Percentiles rank a stretch among this genome's conserved stretches.
Evolutionary conservation across 2,113 vertebrate species (phyloP).

Genomic region (Oostethus manadensis): DNA sequence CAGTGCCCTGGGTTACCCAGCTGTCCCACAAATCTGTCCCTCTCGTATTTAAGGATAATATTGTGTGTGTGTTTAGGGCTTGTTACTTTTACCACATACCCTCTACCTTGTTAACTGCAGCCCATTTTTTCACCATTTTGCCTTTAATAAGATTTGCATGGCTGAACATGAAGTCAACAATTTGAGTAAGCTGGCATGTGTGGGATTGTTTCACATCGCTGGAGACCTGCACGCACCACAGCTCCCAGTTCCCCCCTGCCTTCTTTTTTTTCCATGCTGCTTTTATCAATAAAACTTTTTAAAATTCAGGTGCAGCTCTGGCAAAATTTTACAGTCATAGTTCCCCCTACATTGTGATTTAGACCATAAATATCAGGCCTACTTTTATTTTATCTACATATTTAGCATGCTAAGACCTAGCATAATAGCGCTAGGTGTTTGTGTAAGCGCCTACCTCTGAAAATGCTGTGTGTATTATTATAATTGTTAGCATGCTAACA

Average conservation of each 20-base stretch:
- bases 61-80: constrained; percentile 27
- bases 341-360: too few species aligned
- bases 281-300: constrained; percentile 2
- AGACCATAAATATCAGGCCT: too few species aligned
- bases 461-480: too few species aligned
- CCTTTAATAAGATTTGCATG: constrained; percentile 53
- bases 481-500: too few species aligned
- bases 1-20: constrained; percentile 31
- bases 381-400: too few species aligned
- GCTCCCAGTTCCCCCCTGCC: constrained; percentile 4
- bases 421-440: too few species aligned
- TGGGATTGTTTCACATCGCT: constrained; percentile 7
- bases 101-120: constrained; percentile 45
- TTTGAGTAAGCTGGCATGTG: constrained; percentile 22
- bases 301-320: background rate
- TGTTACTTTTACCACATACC: constrained; percentile 58
- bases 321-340: too few species aligned
- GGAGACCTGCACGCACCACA: constrained; percentile 11
- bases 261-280: background rate
- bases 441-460: too few species aligned
- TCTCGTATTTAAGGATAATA: constrained; percentile 30
- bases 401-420: too few species aligned
- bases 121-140: constrained; percentile 40
- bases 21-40: constrained; percentile 50
- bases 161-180: constrained; percentile 50